A percentile compares a stretch with the other conserved stretches of the same genome.
These are phyloP conservation scores for Hirudinaria manillensis DNA, from an alignment of 2,888 invertebrate species.

Conservation along the genomic window DNA sequence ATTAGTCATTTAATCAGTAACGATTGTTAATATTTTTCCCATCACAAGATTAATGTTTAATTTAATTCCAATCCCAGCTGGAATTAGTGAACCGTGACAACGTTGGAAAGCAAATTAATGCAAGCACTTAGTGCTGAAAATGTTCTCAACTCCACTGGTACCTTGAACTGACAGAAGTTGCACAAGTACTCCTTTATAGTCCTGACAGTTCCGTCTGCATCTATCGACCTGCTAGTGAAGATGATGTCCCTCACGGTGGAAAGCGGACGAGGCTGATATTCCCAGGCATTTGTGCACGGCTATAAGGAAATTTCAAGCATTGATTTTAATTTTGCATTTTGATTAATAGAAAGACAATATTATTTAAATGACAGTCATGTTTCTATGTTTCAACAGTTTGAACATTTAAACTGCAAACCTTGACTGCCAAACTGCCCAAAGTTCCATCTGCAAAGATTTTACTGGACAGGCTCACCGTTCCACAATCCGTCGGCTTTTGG, in stretches of 20 bases:
- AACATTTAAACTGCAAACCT: no score
- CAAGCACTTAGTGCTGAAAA: no score
- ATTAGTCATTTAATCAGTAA: no score
- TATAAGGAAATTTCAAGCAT: background rate
- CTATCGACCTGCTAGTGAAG: constrained; percentile 29
- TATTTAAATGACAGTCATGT: no score
- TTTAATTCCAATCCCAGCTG: no score
- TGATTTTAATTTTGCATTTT: background rate
- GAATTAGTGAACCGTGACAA: no score
- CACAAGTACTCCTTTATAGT: constrained; percentile 35
- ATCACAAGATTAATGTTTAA: no score
- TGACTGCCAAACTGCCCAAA: background rate
- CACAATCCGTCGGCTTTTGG: background rate
- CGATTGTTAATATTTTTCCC: no score
- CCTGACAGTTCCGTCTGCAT: constrained; percentile 35
- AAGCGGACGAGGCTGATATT: constrained; percentile 16
- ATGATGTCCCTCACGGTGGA: constrained; percentile 19
- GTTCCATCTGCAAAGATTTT: background rate
- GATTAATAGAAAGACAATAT: no score
- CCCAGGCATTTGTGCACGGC: background rate
- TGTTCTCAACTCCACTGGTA: background rate
- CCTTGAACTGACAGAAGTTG: constrained; percentile 36
- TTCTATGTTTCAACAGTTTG: no score
- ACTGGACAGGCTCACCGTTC: background rate
- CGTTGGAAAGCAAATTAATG: no score